Conservation (phyloP, 2,113 vertebrate species). For the Bubo bubo region DNA sequence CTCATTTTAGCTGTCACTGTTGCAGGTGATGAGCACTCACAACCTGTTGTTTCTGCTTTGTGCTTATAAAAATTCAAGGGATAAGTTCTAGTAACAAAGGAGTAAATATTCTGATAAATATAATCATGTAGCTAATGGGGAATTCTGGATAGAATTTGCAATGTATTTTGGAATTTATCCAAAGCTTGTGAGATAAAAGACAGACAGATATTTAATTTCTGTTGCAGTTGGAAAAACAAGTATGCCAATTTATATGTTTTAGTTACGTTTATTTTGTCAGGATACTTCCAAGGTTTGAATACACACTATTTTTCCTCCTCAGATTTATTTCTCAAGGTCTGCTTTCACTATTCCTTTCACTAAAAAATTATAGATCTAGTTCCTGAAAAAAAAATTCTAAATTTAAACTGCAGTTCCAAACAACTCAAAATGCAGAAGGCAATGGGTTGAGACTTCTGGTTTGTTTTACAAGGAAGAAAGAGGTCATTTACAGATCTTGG, state of each 20-base stretch:
- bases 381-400: neutral
- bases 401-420: neutral
- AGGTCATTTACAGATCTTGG: neutral
- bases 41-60: slow-evolving; percentile 37
- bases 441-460: neutral
- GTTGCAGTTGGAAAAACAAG: neutral
- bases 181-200: neutral
- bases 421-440: neutral
- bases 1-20: slow-evolving; percentile 44
- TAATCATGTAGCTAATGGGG: neutral
- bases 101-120: neutral
- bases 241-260: neutral
- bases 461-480: neutral
- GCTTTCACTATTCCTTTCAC: neutral
- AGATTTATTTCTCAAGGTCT: neutral
- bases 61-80: neutral
- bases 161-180: neutral
- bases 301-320: neutral
- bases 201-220: neutral
- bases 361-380: neutral
- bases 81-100: neutral
- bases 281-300: neutral
- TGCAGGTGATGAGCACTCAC: slow-evolving; percentile 35
- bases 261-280: neutral
- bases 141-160: neutral